phyloP scores from a whole-genome alignment of 2,888 invertebrate genomes.

The Stenoptilia bipunctidactyla region DNA sequence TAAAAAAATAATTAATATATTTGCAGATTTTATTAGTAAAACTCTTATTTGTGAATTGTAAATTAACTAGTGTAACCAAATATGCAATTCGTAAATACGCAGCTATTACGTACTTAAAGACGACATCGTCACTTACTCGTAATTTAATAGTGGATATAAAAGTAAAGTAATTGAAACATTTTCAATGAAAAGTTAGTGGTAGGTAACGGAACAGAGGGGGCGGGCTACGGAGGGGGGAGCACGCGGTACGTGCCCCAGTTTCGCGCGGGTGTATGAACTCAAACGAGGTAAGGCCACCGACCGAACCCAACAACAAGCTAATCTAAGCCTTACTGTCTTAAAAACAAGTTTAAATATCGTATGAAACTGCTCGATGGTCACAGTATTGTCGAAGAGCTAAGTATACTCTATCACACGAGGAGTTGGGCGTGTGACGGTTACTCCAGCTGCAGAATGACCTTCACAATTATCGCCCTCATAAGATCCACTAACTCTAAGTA shows the following conservation, averaged over 20 bases:
- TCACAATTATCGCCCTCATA: constrained; percentile 52
- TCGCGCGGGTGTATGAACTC: constrained; percentile 69
- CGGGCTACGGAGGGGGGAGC: constrained; percentile 29
- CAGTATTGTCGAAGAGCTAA: constrained; percentile 53
- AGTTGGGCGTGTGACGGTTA: constrained; percentile 49
- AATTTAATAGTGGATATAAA: constrained; percentile 10
- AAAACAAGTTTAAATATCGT: constrained; percentile 28
- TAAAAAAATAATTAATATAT: too few species aligned
- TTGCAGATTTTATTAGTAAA: too few species aligned
- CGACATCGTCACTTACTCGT: too few species aligned
- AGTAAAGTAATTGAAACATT: constrained; percentile 44
- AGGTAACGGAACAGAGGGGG: constrained; percentile 47
- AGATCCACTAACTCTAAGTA: constrained; percentile 26
- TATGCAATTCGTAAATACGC: not conserved
- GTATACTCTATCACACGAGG: constrained; percentile 54
- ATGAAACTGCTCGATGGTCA: constrained; percentile 28
- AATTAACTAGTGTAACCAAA: not conserved
- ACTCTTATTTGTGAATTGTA: too few species aligned
- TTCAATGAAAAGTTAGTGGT: constrained; percentile 60
- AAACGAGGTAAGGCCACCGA: constrained; percentile 72
- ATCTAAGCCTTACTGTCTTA: constrained; percentile 34
- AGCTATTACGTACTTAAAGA: too few species aligned
- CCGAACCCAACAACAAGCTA: constrained; percentile 37
- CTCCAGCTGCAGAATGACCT: constrained; percentile 62
- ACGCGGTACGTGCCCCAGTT: constrained; percentile 68